phyloP scores from a whole-genome alignment of 1,140 invertebrate genomes.

The Thaumatotibia leucotreta region DNA sequence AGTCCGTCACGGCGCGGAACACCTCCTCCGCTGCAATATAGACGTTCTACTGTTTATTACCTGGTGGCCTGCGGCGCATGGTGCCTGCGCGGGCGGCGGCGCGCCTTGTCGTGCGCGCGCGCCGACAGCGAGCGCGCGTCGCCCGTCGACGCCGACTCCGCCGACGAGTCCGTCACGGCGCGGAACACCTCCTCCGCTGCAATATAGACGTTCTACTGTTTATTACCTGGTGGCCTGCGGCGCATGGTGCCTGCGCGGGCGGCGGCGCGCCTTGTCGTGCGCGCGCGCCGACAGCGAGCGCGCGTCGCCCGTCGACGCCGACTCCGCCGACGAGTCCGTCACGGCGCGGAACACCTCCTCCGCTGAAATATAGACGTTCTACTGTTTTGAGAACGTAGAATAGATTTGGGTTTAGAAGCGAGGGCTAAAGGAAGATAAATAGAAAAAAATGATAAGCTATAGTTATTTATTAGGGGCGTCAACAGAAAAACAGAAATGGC shows the following conservation, averaged over 20 bases:
- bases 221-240: slow-evolving; percentile 50
- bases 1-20: too few species aligned
- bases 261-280: slow-evolving; percentile 43
- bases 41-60: slow-evolving; percentile 39
- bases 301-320: slow-evolving; percentile 44
- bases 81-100: slow-evolving; percentile 51
- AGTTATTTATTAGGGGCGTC: too few species aligned
- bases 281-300: slow-evolving; percentile 20
- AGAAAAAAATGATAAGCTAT: not conserved
- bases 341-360: slow-evolving; percentile 57
- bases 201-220: slow-evolving; percentile 14
- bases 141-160: slow-evolving; percentile 55
- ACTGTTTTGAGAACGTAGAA: not conserved
- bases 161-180: slow-evolving; percentile 64
- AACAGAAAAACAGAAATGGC: too few species aligned
- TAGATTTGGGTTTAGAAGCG: not conserved
- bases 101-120: slow-evolving; percentile 33
- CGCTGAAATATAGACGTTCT: slow-evolving; percentile 7
- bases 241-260: slow-evolving; percentile 51
- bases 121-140: slow-evolving; percentile 26
- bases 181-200: slow-evolving; percentile 47
- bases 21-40: too few species aligned
- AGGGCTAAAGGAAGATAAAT: not conserved
- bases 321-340: slow-evolving; percentile 67
- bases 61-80: slow-evolving; percentile 50